Evolutionary conservation across 37 sponge, comb jelly and placozoan species (phyloP).

Genomic region (Cladorhizidae sp.): DNA sequence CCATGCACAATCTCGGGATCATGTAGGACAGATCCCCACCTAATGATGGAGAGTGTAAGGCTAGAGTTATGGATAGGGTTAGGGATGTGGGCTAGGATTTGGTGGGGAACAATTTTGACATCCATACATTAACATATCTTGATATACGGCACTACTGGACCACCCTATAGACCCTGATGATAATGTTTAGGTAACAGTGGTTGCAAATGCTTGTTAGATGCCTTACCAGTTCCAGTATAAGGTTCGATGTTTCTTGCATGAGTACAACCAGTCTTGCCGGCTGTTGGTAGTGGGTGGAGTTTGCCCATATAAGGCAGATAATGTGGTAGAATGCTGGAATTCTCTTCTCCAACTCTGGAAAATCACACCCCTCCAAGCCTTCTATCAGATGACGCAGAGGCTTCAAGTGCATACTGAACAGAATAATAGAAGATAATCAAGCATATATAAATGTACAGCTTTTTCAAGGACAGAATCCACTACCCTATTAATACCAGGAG

Average conservation of each 20-base stretch:
- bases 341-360: conserved; percentile 54
- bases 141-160: too few species aligned
- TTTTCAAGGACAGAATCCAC: too few species aligned
- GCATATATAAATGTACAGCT: background rate
- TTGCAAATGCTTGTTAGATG: background rate
- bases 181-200: too few species aligned
- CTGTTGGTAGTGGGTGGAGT: conserved; percentile 89
- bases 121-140: too few species aligned
- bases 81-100: too few species aligned
- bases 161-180: too few species aligned
- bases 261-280: conserved; percentile 90
- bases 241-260: conserved; percentile 92
- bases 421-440: background rate
- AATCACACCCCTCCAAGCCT: conserved; percentile 86
- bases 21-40: too few species aligned
- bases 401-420: conserved; percentile 83
- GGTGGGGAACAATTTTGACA: too few species aligned
- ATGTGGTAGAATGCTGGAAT: conserved; percentile 77
- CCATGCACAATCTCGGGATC: too few species aligned
- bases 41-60: too few species aligned
- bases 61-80: too few species aligned
- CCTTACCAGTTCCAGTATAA: conserved; percentile 86
- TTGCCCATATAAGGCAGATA: conserved; percentile 88
- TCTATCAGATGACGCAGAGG: conserved; percentile 77
- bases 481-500: too few species aligned